These are phyloP conservation scores for Rallus limicola DNA, from an alignment of 2,113 vertebrate species.

Conservation along the genomic window DNA sequence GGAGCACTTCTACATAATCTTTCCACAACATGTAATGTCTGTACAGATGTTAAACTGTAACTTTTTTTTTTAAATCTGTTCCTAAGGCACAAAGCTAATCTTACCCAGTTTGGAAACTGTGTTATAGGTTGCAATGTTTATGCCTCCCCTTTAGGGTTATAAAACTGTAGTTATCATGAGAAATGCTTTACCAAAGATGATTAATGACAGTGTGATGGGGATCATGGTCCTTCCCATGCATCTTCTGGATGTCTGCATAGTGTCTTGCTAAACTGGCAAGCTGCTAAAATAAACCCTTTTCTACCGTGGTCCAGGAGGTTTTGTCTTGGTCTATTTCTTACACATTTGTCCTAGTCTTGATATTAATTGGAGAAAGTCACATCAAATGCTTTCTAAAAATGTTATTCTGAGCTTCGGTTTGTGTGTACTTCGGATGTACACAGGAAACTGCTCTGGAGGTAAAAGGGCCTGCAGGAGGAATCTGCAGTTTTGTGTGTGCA, in stretches of 20 bases:
- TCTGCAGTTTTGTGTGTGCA: neutral
- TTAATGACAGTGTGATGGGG: neutral
- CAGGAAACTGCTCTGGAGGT: neutral
- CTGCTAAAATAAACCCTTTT: neutral
- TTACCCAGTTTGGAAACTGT: neutral
- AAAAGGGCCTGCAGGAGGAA: neutral
- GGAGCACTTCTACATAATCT: neutral
- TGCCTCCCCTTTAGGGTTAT: neutral
- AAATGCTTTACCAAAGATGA: neutral
- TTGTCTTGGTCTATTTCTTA: neutral
- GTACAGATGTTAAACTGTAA: neutral
- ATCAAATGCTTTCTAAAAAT: neutral
- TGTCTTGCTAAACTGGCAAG: neutral
- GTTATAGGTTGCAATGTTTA: neutral
- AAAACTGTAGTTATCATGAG: neutral
- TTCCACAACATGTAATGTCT: neutral
- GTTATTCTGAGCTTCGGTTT: neutral
- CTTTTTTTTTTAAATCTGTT: neutral
- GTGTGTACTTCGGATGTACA: neutral
- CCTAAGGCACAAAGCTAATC: neutral
- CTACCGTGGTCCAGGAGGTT: neutral
- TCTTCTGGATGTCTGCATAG: neutral
- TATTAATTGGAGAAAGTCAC: neutral
- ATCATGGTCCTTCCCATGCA: neutral
- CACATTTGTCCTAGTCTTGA: neutral